Evolutionary conservation across 2,888 invertebrate species (phyloP).

Genomic region (Patella pellucida): DNA sequence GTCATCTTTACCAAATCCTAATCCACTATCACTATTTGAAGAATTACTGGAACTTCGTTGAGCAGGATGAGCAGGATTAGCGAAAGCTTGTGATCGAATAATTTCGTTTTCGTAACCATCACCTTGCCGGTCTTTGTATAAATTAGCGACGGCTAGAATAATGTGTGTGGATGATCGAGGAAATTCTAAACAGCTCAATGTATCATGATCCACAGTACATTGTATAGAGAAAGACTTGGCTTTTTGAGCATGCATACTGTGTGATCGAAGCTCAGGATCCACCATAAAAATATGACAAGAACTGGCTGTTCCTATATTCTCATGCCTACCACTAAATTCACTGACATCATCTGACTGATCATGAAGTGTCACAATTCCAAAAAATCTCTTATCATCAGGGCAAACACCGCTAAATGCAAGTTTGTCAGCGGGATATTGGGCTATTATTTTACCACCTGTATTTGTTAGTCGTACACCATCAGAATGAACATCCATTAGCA

Average conservation of each 20-base stretch:
- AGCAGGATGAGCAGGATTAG: slow-evolving; percentile 47
- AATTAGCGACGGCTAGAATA: slow-evolving; percentile 75
- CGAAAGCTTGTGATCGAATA: slow-evolving; percentile 60
- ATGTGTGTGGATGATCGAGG: slow-evolving; percentile 84
- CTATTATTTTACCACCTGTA: slow-evolving; percentile 83
- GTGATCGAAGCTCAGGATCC: slow-evolving; percentile 87
- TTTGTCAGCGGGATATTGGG: slow-evolving; percentile 87
- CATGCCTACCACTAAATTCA: slow-evolving; percentile 47
- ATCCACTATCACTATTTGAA: slow-evolving; percentile 95
- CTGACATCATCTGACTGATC: slow-evolving; percentile 44
- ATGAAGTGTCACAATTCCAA: slow-evolving; percentile 87
- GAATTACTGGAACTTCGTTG: slow-evolving; percentile 78
- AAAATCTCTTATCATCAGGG: slow-evolving; percentile 90
- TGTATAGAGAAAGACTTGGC: slow-evolving; percentile 86
- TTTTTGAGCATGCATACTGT: slow-evolving; percentile 83
- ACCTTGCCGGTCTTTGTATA: slow-evolving; percentile 72
- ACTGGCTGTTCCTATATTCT: slow-evolving; percentile 59
- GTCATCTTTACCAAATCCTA: slow-evolving; percentile 80
- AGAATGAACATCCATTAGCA: slow-evolving; percentile 86
- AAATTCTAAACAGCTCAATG: slow-evolving; percentile 84
- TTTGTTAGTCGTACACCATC: slow-evolving; percentile 83
- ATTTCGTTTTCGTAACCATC: slow-evolving; percentile 56
- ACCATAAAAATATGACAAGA: slow-evolving; percentile 96
- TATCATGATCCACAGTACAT: slow-evolving; percentile 74
- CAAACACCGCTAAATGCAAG: slow-evolving; percentile 91